Evolutionary conservation across 2,888 invertebrate species (phyloP).

Genomic region (Catocala fraxini): DNA sequence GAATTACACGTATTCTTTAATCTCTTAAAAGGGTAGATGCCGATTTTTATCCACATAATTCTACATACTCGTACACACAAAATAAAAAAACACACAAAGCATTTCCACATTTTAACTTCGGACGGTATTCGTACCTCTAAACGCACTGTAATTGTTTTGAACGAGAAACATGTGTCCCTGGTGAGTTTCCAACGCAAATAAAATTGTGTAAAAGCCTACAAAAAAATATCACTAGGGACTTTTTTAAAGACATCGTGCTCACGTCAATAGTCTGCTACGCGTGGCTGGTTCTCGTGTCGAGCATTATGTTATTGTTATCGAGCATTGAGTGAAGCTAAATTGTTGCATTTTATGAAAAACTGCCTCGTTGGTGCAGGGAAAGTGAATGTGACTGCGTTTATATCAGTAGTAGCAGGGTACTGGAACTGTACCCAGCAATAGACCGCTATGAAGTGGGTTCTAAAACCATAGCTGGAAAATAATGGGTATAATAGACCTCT

Average conservation of each 20-base stretch:
- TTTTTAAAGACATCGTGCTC: slow-evolving; percentile 36
- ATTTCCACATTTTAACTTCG: slow-evolving; percentile 45
- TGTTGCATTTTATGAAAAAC: neutral
- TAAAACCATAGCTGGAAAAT: no score
- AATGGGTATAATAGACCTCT: no score
- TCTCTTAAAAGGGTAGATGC: slow-evolving; percentile 14
- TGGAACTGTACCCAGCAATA: no score
- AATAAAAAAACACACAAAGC: slow-evolving; percentile 41
- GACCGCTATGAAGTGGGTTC: no score
- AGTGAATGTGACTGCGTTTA: no score
- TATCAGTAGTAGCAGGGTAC: no score
- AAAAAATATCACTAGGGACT: slow-evolving; percentile 43
- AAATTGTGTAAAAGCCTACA: slow-evolving; percentile 47
- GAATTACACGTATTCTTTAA: neutral
- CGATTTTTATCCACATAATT: slow-evolving; percentile 32
- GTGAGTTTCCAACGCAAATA: slow-evolving; percentile 42
- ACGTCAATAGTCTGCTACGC: slow-evolving; percentile 17
- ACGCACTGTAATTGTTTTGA: slow-evolving; percentile 51
- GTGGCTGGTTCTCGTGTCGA: slow-evolving; percentile 18
- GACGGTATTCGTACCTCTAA: slow-evolving; percentile 45
- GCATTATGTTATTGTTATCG: neutral
- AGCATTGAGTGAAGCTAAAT: neutral
- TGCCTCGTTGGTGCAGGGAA: neutral
- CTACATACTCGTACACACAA: slow-evolving; percentile 19
- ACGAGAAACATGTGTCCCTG: slow-evolving; percentile 46